A percentile compares a stretch with the other conserved stretches of the same genome.
Conservation (phyloP, 2,113 vertebrate genomes). For the Microcebus jonahi region DNA sequence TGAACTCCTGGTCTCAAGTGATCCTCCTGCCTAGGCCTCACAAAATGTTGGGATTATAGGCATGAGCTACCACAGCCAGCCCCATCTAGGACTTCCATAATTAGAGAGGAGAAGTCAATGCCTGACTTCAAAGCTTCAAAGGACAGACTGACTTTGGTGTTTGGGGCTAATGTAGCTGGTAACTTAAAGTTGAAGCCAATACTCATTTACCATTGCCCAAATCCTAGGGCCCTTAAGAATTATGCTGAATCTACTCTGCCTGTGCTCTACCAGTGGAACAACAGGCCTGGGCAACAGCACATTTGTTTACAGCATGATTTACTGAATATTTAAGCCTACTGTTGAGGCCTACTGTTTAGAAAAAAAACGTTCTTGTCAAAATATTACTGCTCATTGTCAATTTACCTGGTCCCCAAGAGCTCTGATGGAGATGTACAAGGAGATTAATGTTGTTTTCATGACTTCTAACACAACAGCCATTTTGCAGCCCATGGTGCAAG, state of each 20-base stretch:
- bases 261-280: not conserved
- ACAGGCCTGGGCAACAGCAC: not conserved
- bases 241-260: not conserved
- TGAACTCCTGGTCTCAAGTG: too few species aligned
- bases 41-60: too few species aligned
- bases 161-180: not conserved
- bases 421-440: not conserved
- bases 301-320: not conserved
- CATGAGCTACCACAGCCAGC: too few species aligned
- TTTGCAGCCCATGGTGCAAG: not conserved
- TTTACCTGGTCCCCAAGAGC: not conserved
- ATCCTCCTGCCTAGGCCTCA: too few species aligned
- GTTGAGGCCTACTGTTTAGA: not conserved
- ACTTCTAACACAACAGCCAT: not conserved
- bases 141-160: not conserved
- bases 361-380: not conserved
- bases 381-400: not conserved
- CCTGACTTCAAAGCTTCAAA: not conserved
- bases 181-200: not conserved
- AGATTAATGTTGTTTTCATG: not conserved
- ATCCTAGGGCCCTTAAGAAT: not conserved
- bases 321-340: not conserved
- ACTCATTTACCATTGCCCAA: not conserved
- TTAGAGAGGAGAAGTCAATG: not conserved
- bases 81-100: not conserved